Evolutionary conservation across 2,797 vertebrate genomes (phyloP), one percentile per base, ranked within the genome.

Genomic region (Sandelia bainsii): DNA sequence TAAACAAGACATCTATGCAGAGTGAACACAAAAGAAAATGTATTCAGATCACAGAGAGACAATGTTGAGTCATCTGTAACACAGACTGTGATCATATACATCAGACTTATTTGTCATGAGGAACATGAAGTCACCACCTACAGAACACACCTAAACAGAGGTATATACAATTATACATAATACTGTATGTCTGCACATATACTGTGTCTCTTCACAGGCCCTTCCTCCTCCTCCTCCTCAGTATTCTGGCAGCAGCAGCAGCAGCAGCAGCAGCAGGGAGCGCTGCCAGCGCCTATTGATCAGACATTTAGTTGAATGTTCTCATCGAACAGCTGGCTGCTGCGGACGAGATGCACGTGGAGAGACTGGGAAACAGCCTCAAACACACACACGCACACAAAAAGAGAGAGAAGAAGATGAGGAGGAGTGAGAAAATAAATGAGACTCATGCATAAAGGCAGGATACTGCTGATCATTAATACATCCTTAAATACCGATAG

Each of bases 291-390:
- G 40, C 34, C 83, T 81, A 91, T 92, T 83, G 90, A 92, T 92
- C 89, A 92, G 90, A 91, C 90, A 90, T 92, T 92, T 92, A 92
- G 89, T 85, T 90, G 88, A 89, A 90, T 89, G 90, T 86, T 89
- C 80, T 84, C 85, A 90, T 92, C 82, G 81, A 92, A 87, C 89
- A 84, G 84, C 87, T 71, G 79, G 86, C 84, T 87, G 81, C 83
- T 70, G 72, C 5, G 63, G 87, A 87, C 70, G 22, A 69, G 80
- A 75, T 16, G 77, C 88, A 86, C 88, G 90, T 91, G 90, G 68
- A 67, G 17, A 62, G 86, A 90, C 87, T 91, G 60, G 70, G 61
- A 89, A 91, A 32, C 77, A 90, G 85, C 66, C 57, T 1, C 49
- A 3, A 13, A 6, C 62, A 3, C 45, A 32, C 46, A 27, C 44